These are phyloP conservation scores for Drosophila malerkotliana DNA, from an alignment of 1,140 invertebrate genomes.

Conservation along the genomic window DNA sequence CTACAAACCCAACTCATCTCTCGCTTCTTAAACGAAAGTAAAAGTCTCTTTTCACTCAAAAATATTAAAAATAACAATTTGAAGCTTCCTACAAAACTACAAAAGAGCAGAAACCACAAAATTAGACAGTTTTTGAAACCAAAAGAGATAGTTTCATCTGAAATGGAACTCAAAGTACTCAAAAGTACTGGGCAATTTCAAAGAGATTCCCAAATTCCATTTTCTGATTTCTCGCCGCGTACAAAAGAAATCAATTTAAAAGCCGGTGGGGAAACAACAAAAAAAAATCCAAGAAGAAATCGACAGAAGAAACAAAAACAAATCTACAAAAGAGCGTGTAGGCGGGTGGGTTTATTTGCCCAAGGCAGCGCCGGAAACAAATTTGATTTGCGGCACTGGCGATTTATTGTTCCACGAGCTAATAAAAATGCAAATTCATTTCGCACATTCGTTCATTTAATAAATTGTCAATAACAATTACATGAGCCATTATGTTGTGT, in stretches of 20 bases:
- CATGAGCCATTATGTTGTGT: slow-evolving; percentile 17
- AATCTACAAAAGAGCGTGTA: slow-evolving; percentile 38
- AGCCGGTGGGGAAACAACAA: slow-evolving; percentile 11
- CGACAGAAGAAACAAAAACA: slow-evolving; percentile 17
- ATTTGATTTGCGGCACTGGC: slow-evolving; percentile 31
- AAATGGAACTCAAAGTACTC: background rate
- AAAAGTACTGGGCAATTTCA: background rate
- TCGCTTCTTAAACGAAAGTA: slow-evolving; percentile 33
- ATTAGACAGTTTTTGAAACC: background rate
- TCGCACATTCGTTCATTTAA: slow-evolving; percentile 20
- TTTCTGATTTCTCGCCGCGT: slow-evolving; percentile 14
- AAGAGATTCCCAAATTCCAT: slow-evolving; percentile 7
- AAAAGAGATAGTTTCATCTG: slow-evolving; percentile 1
- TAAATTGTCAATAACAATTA: slow-evolving; percentile 61
- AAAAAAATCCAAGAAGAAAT: slow-evolving; percentile 15
- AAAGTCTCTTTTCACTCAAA: slow-evolving; percentile 34
- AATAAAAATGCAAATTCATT: slow-evolving; percentile 60
- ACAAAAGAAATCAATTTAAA: slow-evolving; percentile 70
- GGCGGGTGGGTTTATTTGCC: slow-evolving; percentile 52
- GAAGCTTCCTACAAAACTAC: slow-evolving; percentile 27
- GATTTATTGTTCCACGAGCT: slow-evolving; percentile 51
- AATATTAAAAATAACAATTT: slow-evolving; percentile 22
- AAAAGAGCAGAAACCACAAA: slow-evolving; percentile 21
- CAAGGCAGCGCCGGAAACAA: slow-evolving; percentile 43
- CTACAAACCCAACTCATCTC: background rate